Evolutionary conservation across 2,113 vertebrate species (phyloP).

Genomic region (Pseudorectes ferrugineus): DNA sequence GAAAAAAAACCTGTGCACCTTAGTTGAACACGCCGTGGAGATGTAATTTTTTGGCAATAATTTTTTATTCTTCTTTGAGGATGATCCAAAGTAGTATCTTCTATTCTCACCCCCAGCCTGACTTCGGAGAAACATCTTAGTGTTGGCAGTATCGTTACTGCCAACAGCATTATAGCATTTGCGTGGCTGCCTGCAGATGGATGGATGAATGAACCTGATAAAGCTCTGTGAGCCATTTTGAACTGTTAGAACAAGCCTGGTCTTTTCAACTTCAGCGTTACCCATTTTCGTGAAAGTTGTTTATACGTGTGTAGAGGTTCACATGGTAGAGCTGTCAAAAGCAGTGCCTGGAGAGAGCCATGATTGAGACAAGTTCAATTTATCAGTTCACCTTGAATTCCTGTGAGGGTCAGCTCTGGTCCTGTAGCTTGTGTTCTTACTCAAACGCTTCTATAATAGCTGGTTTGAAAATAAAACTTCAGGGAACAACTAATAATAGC

Average conservation of each 20-base stretch:
- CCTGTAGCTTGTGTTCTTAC: background rate
- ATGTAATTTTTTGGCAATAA: background rate
- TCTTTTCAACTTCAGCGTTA: background rate
- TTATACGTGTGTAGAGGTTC: rapidly evolving
- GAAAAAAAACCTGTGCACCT: background rate
- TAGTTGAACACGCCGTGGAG: background rate
- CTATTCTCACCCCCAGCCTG: background rate
- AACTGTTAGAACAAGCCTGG: background rate
- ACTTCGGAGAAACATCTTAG: background rate
- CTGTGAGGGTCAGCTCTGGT: background rate
- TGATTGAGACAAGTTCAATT: background rate
- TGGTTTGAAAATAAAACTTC: background rate
- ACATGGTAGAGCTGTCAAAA: background rate
- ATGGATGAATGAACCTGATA: background rate
- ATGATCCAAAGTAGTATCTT: background rate
- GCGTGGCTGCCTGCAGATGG: background rate
- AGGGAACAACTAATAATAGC: background rate
- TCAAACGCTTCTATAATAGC: background rate
- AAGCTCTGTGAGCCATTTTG: background rate
- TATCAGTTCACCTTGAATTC: background rate
- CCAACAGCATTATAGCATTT: background rate
- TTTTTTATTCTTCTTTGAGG: background rate
- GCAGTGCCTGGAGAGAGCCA: background rate
- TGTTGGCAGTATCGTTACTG: background rate
- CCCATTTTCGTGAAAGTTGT: background rate